Evolutionary conservation across 2,888 invertebrate species (phyloP), one percentile per base, ranked within the genome.

Genomic region (Sesia apiformis): DNA sequence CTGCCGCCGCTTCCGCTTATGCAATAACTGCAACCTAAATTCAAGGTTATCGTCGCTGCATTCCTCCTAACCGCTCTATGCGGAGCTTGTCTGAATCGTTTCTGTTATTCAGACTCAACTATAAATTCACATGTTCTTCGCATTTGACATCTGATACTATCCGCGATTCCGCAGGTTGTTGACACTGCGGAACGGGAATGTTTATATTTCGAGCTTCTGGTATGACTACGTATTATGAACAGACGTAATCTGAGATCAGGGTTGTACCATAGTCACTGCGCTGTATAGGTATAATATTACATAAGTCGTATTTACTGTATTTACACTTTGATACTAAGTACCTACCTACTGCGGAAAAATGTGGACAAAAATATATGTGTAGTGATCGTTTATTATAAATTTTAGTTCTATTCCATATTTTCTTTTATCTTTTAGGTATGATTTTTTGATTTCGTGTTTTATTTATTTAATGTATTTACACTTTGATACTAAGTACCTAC

Each of bases 41-140:
- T 68, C 72, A 72, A 74, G 74, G 74, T 74, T 74, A 69, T 64
- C 67, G 55, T 63, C 60, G 58, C 64, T 61, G 63, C 72, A 74
- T 71, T 71, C 69, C 67, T 58, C 54, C 56, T 59, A 63, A 70
- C 64, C 59, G 64, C 67, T 64, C 56, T 56, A 59, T 50, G 40
- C 50, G 7, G 39, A 8, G 56, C 40, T 40, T 55, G 53, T 42
- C 42, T 40, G 38, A 55, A 52, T 52, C 49, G 55, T 55, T 52
- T 54, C 51, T 54, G 54, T 39, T 54, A 54, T 41, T 54, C 41
- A 4, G 42, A 39, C 53, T 23, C 49, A 40, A 40, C 49, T 40
- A 46, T 46, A 46, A 46, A 46, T 46, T 46, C 46, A 7, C 46
- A 46, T 46, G 46, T 46, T 46, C 46, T 46, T 46, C 46, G 23